Evolutionary conservation across 2,888 invertebrate genomes (phyloP).

Genomic region (Platypus cylindrus): DNA sequence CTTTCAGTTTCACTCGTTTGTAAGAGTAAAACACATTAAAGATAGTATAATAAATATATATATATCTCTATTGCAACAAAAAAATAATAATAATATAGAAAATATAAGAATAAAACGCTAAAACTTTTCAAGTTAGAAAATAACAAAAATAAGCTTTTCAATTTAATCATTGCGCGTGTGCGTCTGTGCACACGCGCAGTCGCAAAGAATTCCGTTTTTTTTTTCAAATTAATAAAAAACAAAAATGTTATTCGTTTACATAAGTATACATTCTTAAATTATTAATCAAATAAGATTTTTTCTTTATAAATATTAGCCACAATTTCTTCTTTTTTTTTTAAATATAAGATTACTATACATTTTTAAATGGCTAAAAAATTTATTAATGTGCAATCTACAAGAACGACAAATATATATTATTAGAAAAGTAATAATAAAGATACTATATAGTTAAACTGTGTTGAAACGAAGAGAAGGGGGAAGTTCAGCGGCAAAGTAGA

Average conservation of each 20-base stretch:
- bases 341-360: conserved; percentile 25
- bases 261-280: too few relatives aligned
- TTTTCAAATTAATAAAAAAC: too few relatives aligned
- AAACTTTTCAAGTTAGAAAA: conserved; percentile 3
- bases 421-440: conserved; percentile 26
- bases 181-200: too few relatives aligned
- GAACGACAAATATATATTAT: conserved; percentile 23
- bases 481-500: conserved; percentile 23
- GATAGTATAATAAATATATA: conserved; percentile 19
- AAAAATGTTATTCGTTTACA: too few relatives aligned
- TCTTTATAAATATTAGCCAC: too few relatives aligned
- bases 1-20: too few relatives aligned
- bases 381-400: conserved; percentile 29
- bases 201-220: too few relatives aligned
- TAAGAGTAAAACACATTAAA: too few relatives aligned
- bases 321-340: conserved; percentile 1
- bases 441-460: too few relatives aligned
- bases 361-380: conserved; percentile 24
- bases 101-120: too few relatives aligned
- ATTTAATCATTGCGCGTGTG: neutral
- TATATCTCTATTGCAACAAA: conserved; percentile 23
- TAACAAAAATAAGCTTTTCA: neutral
- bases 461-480: conserved; percentile 24
- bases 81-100: too few relatives aligned
- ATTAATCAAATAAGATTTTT: too few relatives aligned